phyloP scores from a whole-genome alignment of 2,113 vertebrate genomes.

The Peromyscus leucopus region DNA sequence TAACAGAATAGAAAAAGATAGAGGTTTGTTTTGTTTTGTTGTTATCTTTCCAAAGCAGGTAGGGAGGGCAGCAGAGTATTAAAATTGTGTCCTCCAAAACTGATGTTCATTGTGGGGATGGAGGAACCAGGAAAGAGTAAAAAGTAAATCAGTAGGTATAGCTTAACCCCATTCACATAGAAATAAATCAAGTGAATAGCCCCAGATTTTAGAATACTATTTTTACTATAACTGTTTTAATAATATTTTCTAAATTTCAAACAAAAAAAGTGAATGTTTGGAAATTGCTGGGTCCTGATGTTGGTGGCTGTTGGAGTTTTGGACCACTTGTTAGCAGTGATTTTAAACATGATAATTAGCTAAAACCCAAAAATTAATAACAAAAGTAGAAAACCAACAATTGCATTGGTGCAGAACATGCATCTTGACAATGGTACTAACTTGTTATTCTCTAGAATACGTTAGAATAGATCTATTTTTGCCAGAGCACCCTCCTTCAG shows the following conservation, averaged over 20 bases:
- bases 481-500: slow-evolving; percentile 86
- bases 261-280: slow-evolving; percentile 83
- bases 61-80: slow-evolving; percentile 76
- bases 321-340: slow-evolving; percentile 86
- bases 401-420: slow-evolving; percentile 88
- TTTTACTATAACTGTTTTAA: slow-evolving; percentile 87
- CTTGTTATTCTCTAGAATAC: slow-evolving; percentile 86
- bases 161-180: slow-evolving; percentile 83
- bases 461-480: slow-evolving; percentile 90
- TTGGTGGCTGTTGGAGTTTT: slow-evolving; percentile 87
- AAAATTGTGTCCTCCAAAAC: slow-evolving; percentile 79
- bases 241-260: slow-evolving; percentile 89
- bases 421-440: slow-evolving; percentile 91
- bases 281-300: slow-evolving; percentile 84
- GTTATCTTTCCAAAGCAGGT: slow-evolving; percentile 69
- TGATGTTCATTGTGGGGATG: slow-evolving; percentile 65
- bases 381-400: slow-evolving; percentile 67
- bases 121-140: slow-evolving; percentile 76
- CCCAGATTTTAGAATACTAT: slow-evolving; percentile 81
- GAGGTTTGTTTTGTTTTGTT: slow-evolving; percentile 12
- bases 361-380: slow-evolving; percentile 84
- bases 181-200: slow-evolving; percentile 77
- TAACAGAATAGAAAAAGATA: slow-evolving; percentile 74
- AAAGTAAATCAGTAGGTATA: slow-evolving; percentile 75
- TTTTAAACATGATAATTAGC: slow-evolving; percentile 87